A percentile compares a stretch with the other conserved stretches of the same genome.
These are phyloP conservation scores for Drosophila nigromelanica DNA, from an alignment of 1,140 invertebrate species.

Conservation along the genomic window DNA sequence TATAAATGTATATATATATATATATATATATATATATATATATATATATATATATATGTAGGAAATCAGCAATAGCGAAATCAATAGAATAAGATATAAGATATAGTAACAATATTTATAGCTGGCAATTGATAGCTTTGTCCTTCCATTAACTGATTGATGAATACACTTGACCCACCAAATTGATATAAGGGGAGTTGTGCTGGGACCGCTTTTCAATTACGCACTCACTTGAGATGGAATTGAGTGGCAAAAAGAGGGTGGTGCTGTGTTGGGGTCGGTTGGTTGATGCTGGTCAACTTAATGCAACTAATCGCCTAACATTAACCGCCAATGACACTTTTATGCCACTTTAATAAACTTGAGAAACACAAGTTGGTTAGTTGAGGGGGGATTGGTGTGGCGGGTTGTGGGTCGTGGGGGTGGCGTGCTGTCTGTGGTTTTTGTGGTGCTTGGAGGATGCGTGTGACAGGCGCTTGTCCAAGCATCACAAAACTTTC, in stretches of 20 bases:
- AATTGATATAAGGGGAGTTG: slow-evolving; percentile 16
- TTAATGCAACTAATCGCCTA: slow-evolving; percentile 69
- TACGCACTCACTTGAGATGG: slow-evolving; percentile 31
- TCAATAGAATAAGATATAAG: too few species aligned
- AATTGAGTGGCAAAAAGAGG: too few species aligned
- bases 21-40: too few species aligned
- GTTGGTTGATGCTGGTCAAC: slow-evolving; percentile 29
- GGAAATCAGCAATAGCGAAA: too few species aligned
- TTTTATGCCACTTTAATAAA: slow-evolving; percentile 83
- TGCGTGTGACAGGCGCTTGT: slow-evolving; percentile 43
- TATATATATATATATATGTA: too few species aligned
- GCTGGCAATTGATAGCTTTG: slow-evolving; percentile 1
- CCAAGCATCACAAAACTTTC: slow-evolving; percentile 58
- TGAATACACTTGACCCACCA: neutral
- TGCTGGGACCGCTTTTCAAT: slow-evolving; percentile 27
- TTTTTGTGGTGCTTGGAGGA: slow-evolving; percentile 16
- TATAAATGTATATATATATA: too few species aligned
- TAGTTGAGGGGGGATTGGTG: too few species aligned
- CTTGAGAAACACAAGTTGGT: slow-evolving; percentile 57
- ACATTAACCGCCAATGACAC: slow-evolving; percentile 80
- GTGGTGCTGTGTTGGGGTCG: neutral
- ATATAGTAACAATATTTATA: neutral
- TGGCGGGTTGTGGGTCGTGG: too few species aligned
- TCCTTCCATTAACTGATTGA: slow-evolving; percentile 22
- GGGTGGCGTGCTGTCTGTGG: slow-evolving; percentile 12